Base-by-base conservation (phyloP, 2,888 invertebrate species). In the Himalopsyche tibetana region DNA sequence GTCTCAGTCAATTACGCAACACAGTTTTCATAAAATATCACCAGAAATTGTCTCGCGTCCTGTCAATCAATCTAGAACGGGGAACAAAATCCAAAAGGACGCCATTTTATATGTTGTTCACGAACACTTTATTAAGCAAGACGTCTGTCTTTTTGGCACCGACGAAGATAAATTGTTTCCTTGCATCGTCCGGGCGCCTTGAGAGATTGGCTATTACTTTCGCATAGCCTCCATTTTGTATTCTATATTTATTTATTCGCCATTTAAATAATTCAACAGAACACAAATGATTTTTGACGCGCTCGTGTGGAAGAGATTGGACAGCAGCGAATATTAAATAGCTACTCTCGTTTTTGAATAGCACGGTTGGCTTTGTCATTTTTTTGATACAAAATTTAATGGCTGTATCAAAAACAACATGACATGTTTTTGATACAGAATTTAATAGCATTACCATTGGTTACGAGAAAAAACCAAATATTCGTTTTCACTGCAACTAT, bases 151-250 rank as follows among this genome's bases (percentile, higher is more conserved):
- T 63, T 63, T 63, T 63, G 56, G 56, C 56, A n/a, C 56, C 56
- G 56, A 63, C 56, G 56, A 63, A 63, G 56, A 63, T 63, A 63
- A 63, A 63, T 63, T 63, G 56, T 63, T 51, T 51, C 51, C 56
- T 63, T 63, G 56, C 56, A 63, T 63, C 19, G 56, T n/a, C 56
- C 6, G 12, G 56, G 19, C n/a, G 19, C 5, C 56, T 19, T 63
- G 56, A 19, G 19, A 63, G 56, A 63, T 63, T 63, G 56, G 56
- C 56, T 63, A 63, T 63, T 63, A 63, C 56, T 63, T 28, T 19
- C 8, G 56, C 19, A 63, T 19, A 5, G 4, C 19, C 8, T 63
- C n/a, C 19, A 63, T 63, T 19, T 63, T 63, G 19, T 63, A 63
- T 63, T 63, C 9, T 63, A 63, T 63, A 63, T 63, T 63, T 63